These are phyloP conservation scores for Drosophila paramelanica DNA, from an alignment of 2,888 invertebrate genomes.

Conservation along the genomic window DNA sequence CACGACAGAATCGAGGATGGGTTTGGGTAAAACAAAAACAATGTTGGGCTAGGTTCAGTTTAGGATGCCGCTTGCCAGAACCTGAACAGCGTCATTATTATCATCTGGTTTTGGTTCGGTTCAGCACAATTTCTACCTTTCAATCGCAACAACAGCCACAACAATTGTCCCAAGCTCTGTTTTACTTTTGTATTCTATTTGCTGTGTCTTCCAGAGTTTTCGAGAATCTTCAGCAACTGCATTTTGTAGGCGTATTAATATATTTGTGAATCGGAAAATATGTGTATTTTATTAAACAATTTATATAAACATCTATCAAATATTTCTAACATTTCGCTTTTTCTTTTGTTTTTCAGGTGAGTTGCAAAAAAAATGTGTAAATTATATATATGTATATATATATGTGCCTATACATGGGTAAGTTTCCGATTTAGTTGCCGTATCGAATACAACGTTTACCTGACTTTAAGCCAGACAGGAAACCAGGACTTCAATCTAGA, in stretches of 20 bases:
- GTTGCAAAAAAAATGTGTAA: constrained; percentile 14
- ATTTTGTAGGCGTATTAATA: too few relatives aligned
- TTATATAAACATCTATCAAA: too few relatives aligned
- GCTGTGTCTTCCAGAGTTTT: constrained; percentile 43
- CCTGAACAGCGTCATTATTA: constrained; percentile 61
- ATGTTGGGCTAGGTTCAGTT: constrained; percentile 69
- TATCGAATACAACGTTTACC: neutral
- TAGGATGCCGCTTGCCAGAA: constrained; percentile 48
- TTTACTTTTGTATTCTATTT: constrained; percentile 7
- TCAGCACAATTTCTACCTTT: constrained; percentile 39
- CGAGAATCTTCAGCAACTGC: neutral
- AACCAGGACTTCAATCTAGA: constrained; percentile 35
- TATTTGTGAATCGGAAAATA: too few relatives aligned
- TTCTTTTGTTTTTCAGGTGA: constrained; percentile 57
- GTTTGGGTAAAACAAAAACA: constrained; percentile 60
- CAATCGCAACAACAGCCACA: constrained; percentile 31
- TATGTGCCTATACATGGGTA: constrained; percentile 18
- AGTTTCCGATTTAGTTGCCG: constrained; percentile 7
- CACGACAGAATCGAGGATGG: constrained; percentile 26
- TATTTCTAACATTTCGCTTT: constrained; percentile 23
- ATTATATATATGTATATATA: constrained; percentile 4
- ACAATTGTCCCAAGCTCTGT: constrained; percentile 34
- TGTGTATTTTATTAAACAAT: too few relatives aligned
- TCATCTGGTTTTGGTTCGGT: constrained; percentile 68
- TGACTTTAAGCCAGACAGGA: constrained; percentile 32